These are phyloP conservation scores for Caracal caracal DNA, from an alignment of 2,113 vertebrate genomes.

Conservation along the genomic window DNA sequence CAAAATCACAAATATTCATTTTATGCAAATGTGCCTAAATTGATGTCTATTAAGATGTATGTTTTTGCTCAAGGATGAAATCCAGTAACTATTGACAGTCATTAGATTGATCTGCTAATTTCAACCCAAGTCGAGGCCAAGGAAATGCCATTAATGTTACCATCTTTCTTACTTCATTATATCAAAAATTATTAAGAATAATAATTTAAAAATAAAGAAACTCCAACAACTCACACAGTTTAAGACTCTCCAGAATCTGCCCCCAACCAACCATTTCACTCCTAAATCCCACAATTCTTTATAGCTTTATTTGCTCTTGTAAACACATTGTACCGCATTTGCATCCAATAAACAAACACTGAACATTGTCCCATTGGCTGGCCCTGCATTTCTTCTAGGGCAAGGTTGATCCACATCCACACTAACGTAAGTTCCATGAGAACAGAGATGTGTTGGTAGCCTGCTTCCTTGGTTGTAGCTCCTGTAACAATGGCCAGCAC, in stretches of 20 bases:
- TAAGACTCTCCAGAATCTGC: background rate
- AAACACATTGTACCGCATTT: background rate
- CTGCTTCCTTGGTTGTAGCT: background rate
- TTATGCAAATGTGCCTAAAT: background rate
- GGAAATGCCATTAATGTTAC: background rate
- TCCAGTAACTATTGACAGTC: background rate
- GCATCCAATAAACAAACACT: background rate
- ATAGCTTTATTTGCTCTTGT: background rate
- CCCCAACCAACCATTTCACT: background rate
- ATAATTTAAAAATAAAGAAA: background rate
- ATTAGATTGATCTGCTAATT: background rate
- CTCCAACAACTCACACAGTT: background rate
- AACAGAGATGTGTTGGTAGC: background rate
- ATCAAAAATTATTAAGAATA: background rate
- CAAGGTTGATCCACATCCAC: background rate
- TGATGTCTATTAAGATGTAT: background rate
- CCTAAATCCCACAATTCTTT: background rate
- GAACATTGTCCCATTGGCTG: background rate
- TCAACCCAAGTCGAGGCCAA: background rate
- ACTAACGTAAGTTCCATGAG: background rate
- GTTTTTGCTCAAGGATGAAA: background rate
- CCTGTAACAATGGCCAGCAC: background rate
- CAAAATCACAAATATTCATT: background rate
- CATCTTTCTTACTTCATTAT: background rate
- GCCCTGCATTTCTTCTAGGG: background rate